Conservation (phyloP, 1,140 invertebrate genomes). For the Papilio machaon region DNA sequence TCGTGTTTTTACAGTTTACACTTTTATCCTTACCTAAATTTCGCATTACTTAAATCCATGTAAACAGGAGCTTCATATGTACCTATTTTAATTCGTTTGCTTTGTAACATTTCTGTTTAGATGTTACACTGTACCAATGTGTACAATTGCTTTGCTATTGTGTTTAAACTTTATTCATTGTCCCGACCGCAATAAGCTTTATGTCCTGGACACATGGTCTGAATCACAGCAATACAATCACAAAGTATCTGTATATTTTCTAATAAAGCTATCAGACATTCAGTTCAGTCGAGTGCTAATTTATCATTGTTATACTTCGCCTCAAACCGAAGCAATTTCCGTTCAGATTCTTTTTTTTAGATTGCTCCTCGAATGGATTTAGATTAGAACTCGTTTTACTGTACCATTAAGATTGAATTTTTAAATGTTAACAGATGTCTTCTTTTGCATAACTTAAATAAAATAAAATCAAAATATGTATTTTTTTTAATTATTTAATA, state of each 20-base stretch:
- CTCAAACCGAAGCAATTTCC: slow-evolving; percentile 70
- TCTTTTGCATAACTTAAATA: not conserved
- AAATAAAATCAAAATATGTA: too few relatives aligned
- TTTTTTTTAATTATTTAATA: too few relatives aligned
- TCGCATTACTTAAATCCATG: not conserved
- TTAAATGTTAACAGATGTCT: not conserved
- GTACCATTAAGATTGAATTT: not conserved
- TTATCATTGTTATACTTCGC: slow-evolving; percentile 68
- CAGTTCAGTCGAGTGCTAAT: slow-evolving; percentile 59
- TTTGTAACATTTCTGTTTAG: slow-evolving; percentile 8
- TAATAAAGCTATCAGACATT: slow-evolving; percentile 66
- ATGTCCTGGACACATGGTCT: slow-evolving; percentile 49
- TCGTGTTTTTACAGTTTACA: too few relatives aligned
- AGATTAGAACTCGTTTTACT: slow-evolving; percentile 53
- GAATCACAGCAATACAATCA: slow-evolving; percentile 49
- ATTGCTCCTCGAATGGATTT: slow-evolving; percentile 45
- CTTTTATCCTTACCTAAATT: not conserved
- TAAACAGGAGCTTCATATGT: not conserved
- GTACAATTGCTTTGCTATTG: slow-evolving; percentile 41
- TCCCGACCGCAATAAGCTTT: slow-evolving; percentile 39
- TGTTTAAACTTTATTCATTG: slow-evolving; percentile 20
- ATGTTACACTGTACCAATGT: slow-evolving; percentile 25
- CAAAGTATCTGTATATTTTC: slow-evolving; percentile 59
- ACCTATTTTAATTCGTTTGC: slow-evolving; percentile 3
- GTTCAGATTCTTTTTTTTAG: slow-evolving; percentile 56